Base-by-base conservation (phyloP, 2,113 vertebrate genomes). In the Anarhynchus alexandrinus region DNA sequence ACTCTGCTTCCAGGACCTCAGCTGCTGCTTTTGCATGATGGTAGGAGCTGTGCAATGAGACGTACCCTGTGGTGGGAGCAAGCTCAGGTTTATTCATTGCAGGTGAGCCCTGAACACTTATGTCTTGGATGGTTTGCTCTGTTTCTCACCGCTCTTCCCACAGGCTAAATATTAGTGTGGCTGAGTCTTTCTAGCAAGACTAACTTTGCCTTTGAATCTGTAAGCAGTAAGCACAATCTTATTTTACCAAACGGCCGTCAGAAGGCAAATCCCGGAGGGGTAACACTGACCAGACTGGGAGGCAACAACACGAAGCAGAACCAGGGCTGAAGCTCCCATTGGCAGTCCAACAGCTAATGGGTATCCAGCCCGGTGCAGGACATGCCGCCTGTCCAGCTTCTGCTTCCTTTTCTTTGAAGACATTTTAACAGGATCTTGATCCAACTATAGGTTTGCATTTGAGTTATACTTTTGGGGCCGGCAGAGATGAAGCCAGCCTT, bases 71-170 rank as follows among this genome's bases (percentile, higher is more conserved):
- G 4, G 29, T 11, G 15, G 22, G 42, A 83, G 9, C 9, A 5
- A 54, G 6, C 11, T 70, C 54, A 20, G 10, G 11, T 43, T 61
- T 57, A 11, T 74, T 66, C 38, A 72, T 26, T 0, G 1, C 19
- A 45, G 62, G 25, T 64, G 52, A 79, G 14, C 12, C 65, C 12
- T 0, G 0, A 70, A 47, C 8, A 25, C 2, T n/a, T 11, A 11
- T 0, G 1, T 2, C 10, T 62, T 25, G 11, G 6, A 4, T 34
- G 17, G 14, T 58, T 86, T 71, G 6, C 34, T 65, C 5, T 22
- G 3, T 22, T 82, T 90, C 10, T 0, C 13, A 14, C 12, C 17
- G 14, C 8, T 64, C 10, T 47, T 66, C 22, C 32, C 8, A 8
- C 13, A 6, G 4, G 14, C 4, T 54, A 27, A 69, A 42, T 59